These are phyloP conservation scores for Blera fallax DNA, from an alignment of 2,888 invertebrate species.

Conservation along the genomic window DNA sequence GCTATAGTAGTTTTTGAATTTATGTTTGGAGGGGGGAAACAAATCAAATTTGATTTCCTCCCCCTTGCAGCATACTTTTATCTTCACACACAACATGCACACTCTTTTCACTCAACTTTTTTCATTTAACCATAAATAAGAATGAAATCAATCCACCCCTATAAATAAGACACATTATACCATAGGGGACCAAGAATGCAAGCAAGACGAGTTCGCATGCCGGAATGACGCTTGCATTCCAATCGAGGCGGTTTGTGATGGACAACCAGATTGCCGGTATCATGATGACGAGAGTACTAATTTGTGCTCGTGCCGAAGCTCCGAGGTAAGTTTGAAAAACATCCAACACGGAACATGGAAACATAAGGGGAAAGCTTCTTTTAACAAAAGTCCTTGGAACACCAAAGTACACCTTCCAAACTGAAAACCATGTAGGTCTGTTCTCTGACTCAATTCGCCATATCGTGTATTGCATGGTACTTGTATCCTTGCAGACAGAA, in stretches of 20 bases:
- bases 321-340: slow-evolving; percentile 79
- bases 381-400: neutral
- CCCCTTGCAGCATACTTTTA: neutral
- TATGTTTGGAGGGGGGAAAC: neutral
- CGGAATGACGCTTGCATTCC: slow-evolving; percentile 86
- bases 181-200: slow-evolving; percentile 60
- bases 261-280: slow-evolving; percentile 89
- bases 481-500: too few species aligned
- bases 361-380: too few species aligned
- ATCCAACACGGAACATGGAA: slow-evolving; percentile 33
- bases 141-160: neutral
- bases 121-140: slow-evolving; percentile 11
- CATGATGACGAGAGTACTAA: slow-evolving; percentile 87
- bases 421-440: too few species aligned
- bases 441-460: too few species aligned
- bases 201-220: slow-evolving; percentile 84
- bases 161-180: slow-evolving; percentile 59
- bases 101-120: neutral
- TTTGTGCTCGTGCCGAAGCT: slow-evolving; percentile 78
- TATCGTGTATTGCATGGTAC: too few species aligned
- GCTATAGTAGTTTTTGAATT: neutral
- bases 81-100: slow-evolving; percentile 12
- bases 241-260: slow-evolving; percentile 90
- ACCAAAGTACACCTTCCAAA: too few species aligned
- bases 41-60: neutral